phyloP scores from a whole-genome alignment of 2,888 invertebrate species.

The Ellobium chinense region DNA sequence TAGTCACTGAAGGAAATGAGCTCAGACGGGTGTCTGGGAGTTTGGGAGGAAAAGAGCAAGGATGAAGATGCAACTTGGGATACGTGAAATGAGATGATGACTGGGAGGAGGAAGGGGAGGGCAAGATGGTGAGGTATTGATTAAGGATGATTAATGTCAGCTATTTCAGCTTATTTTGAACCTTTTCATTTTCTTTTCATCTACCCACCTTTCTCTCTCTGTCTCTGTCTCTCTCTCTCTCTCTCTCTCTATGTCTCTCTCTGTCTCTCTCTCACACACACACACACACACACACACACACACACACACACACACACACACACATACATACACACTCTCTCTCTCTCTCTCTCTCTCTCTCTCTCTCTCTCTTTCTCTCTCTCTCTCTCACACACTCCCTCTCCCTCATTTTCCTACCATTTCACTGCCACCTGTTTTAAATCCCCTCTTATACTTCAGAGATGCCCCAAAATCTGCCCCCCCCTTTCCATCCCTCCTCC shows the following conservation, averaged over 20 bases:
- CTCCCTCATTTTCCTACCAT: not conserved
- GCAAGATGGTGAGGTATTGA: not conserved
- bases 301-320: not conserved
- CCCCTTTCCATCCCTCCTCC: not conserved
- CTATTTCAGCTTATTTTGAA: no score
- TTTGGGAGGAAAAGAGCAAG: not conserved
- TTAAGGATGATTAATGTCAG: no score
- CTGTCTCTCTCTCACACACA: not conserved
- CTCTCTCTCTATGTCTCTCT: not conserved
- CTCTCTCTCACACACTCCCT: not conserved
- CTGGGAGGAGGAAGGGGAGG: not conserved
- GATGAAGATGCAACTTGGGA: not conserved
- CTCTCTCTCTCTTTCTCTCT: slow-evolving; percentile 8
- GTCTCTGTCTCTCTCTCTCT: not conserved
- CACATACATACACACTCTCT: not conserved
- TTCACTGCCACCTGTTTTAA: no score
- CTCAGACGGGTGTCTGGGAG: no score
- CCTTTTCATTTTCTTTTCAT: no score
- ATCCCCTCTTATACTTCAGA: not conserved
- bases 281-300: not conserved
- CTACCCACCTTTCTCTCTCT: no score
- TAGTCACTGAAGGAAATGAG: no score
- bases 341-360: not conserved
- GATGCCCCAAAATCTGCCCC: not conserved
- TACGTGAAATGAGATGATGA: not conserved